phyloP scores from a whole-genome alignment of 2,113 vertebrate genomes.

The Podiceps cristatus region DNA sequence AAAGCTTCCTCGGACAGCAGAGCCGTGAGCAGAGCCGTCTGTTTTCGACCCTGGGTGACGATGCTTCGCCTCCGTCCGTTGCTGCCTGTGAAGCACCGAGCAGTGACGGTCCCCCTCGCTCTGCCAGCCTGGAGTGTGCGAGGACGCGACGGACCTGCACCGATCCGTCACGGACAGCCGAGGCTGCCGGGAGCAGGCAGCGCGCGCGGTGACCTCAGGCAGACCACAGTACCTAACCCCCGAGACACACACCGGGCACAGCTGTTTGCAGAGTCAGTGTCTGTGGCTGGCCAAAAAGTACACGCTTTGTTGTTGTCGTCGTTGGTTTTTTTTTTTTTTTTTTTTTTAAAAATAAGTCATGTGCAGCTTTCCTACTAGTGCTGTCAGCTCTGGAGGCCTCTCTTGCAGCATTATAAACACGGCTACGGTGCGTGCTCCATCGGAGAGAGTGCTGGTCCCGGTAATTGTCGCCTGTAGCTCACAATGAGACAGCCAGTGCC shows the following conservation, averaged over 20 bases:
- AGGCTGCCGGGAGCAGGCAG: neutral
- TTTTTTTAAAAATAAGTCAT: neutral
- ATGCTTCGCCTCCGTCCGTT: accelerated
- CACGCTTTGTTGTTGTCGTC: accelerated
- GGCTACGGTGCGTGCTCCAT: neutral
- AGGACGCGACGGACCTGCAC: accelerated
- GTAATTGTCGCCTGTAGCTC: neutral
- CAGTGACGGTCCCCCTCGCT: accelerated
- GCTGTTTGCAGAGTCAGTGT: neutral
- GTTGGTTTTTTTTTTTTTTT: neutral
- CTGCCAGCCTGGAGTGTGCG: neutral
- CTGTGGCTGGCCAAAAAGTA: neutral
- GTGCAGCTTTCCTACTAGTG: neutral
- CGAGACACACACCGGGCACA: neutral
- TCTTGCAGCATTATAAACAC: constrained; percentile 7
- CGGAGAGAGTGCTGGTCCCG: neutral
- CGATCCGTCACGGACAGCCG: accelerated
- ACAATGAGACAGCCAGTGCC: constrained; percentile 13
- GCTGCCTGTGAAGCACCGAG: neutral
- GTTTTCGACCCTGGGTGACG: neutral
- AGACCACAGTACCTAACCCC: neutral
- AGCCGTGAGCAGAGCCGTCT: neutral
- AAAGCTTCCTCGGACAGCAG: neutral
- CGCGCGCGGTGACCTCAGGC: accelerated
- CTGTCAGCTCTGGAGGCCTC: neutral